phyloP scores from a whole-genome alignment of 2,113 vertebrate genomes.

The Clarias macrocephalus region DNA sequence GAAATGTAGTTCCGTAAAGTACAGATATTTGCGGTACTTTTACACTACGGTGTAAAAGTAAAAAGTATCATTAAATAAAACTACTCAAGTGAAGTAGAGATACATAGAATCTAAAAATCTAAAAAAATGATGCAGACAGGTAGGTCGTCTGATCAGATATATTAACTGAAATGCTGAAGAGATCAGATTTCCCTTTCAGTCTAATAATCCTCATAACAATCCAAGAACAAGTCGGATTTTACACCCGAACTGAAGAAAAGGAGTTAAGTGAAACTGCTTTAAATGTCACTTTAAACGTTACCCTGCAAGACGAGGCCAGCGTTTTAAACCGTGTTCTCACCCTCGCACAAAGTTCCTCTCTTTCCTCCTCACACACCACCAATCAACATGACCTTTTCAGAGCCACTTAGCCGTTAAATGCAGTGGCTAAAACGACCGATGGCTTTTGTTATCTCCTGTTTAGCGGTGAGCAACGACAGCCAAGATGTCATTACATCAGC shows the following conservation, averaged over 20 bases:
- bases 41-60: no score
- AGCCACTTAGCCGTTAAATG: slow-evolving; percentile 68
- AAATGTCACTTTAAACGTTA: neutral
- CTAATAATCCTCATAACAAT: neutral
- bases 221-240: neutral
- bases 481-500: slow-evolving; percentile 67
- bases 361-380: slow-evolving; percentile 29
- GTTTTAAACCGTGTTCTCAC: slow-evolving; percentile 7
- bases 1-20: no score
- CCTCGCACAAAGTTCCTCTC: slow-evolving; percentile 24
- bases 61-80: no score
- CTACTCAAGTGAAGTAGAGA: no score
- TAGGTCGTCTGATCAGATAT: neutral
- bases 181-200: neutral
- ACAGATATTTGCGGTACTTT: no score
- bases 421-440: slow-evolving; percentile 71
- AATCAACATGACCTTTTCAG: slow-evolving; percentile 54
- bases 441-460: slow-evolving; percentile 68
- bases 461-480: slow-evolving; percentile 60
- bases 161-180: neutral
- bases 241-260: neutral
- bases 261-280: neutral
- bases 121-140: no score
- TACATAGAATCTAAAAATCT: no score
- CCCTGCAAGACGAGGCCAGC: neutral